phyloP scores from a whole-genome alignment of 2,797 vertebrate species.

The Ctenochaetus hawaiiensis region DNA sequence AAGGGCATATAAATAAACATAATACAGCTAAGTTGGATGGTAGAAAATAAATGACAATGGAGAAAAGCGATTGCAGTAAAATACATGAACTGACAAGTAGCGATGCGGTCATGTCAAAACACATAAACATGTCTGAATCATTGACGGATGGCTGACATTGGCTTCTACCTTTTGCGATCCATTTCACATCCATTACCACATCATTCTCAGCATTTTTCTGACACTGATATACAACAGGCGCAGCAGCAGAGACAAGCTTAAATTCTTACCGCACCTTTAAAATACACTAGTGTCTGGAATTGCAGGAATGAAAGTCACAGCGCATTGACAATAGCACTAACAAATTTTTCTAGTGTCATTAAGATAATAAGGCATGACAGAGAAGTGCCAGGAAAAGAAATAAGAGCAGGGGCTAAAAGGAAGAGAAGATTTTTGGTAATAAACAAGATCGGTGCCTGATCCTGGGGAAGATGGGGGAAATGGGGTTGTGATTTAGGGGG shows the following conservation, averaged over 20 bases:
- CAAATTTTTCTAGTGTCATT: conserved; percentile 40
- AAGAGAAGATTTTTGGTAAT: conserved; percentile 46
- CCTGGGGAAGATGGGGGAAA: conserved; percentile 26
- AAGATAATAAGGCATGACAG: conserved; percentile 36
- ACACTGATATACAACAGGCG: conserved; percentile 34
- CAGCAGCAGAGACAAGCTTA: conserved; percentile 20
- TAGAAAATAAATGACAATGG: conserved; percentile 27
- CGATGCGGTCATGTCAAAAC: conserved; percentile 34
- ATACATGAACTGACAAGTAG: conserved; percentile 40
- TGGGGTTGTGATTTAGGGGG: conserved; percentile 54
- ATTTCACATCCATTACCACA: conserved; percentile 60
- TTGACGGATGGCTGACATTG: conserved; percentile 54
- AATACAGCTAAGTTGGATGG: background rate
- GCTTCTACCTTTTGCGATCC: conserved; percentile 42
- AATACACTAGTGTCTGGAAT: conserved; percentile 13
- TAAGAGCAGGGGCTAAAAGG: conserved; percentile 44
- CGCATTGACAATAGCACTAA: conserved; percentile 19
- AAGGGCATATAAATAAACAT: background rate
- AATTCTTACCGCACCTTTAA: conserved; percentile 18
- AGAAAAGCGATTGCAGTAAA: conserved; percentile 18
- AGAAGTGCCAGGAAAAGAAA: conserved; percentile 41
- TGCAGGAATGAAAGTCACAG: conserved; percentile 9
- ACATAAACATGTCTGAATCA: conserved; percentile 37
- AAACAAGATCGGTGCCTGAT: conserved; percentile 53
- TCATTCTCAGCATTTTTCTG: conserved; percentile 41